Conservation (phyloP, 2,113 vertebrate species). For the Elgaria multicarinata region DNA sequence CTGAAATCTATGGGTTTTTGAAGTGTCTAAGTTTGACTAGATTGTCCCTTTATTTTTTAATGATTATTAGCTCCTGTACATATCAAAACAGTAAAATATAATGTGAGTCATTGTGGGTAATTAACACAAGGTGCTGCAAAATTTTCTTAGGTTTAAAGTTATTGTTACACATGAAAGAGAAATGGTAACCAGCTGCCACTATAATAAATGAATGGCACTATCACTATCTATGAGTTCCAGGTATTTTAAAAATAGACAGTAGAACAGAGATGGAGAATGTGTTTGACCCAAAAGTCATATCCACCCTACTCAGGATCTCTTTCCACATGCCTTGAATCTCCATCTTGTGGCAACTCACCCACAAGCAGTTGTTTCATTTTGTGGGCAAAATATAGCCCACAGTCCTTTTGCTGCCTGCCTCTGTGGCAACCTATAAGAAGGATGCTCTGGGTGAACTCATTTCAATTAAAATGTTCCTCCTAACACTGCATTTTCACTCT, state of each 20-base stretch:
- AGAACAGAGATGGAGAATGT: background rate
- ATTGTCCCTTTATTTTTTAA: background rate
- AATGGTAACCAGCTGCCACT: background rate
- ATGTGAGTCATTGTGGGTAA: background rate
- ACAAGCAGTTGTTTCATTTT: background rate
- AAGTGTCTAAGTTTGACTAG: background rate
- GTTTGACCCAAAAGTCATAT: background rate
- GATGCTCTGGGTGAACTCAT: background rate
- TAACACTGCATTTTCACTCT: background rate
- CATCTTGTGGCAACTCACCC: background rate
- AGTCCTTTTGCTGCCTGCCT: background rate
- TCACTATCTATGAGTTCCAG: no score
- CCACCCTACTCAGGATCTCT: background rate
- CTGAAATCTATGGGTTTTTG: background rate
- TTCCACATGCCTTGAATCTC: background rate
- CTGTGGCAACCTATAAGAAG: background rate
- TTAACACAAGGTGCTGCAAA: background rate
- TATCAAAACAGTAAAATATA: background rate
- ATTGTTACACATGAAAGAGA: background rate
- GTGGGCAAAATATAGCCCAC: background rate
- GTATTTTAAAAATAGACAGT: background rate
- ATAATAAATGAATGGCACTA: background rate
- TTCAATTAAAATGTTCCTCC: slow-evolving; percentile 6
- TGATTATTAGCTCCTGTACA: background rate
- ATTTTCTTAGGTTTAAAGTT: background rate